Conservation (phyloP, 1,140 invertebrate genomes). For the Leptopilina clavipes region DNA sequence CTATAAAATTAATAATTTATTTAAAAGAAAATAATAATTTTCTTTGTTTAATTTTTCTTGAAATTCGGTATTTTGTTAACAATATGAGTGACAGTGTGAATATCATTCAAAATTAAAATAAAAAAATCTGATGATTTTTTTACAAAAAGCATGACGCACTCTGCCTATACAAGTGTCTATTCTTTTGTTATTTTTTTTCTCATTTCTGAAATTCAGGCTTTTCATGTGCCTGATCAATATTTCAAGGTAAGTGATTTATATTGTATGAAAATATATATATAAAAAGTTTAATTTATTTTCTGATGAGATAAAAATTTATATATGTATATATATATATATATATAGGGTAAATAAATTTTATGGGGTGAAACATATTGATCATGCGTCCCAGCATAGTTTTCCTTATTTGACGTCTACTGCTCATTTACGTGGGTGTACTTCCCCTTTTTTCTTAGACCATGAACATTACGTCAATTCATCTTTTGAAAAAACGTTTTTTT, state of each 20-base stretch:
- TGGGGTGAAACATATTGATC: slow-evolving; percentile 30
- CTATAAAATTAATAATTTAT: too few relatives aligned
- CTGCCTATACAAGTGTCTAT: not conserved
- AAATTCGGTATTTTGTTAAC: not conserved
- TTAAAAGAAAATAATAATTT: too few relatives aligned
- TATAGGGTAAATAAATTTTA: not conserved
- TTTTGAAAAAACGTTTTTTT: slow-evolving; percentile 38
- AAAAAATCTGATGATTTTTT: not conserved
- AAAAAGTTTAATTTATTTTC: too few relatives aligned
- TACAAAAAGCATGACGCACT: not conserved
- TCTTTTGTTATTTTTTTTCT: slow-evolving; percentile 7
- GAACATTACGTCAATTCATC: not conserved
- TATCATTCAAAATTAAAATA: not conserved
- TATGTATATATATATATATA: too few relatives aligned
- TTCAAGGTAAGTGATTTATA: not conserved
- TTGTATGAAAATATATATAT: not conserved
- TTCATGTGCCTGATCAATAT: not conserved
- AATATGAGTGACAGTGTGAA: not conserved
- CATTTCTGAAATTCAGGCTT: not conserved
- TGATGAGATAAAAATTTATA: too few relatives aligned
- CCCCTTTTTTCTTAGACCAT: not conserved
- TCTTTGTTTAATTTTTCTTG: too few relatives aligned
- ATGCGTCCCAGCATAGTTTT: slow-evolving; percentile 1
- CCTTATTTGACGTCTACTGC: slow-evolving; percentile 15
- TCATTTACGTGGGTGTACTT: slow-evolving; percentile 11